These are phyloP conservation scores for Beris morrisii DNA, from an alignment of 2,888 invertebrate species.

Conservation along the genomic window DNA sequence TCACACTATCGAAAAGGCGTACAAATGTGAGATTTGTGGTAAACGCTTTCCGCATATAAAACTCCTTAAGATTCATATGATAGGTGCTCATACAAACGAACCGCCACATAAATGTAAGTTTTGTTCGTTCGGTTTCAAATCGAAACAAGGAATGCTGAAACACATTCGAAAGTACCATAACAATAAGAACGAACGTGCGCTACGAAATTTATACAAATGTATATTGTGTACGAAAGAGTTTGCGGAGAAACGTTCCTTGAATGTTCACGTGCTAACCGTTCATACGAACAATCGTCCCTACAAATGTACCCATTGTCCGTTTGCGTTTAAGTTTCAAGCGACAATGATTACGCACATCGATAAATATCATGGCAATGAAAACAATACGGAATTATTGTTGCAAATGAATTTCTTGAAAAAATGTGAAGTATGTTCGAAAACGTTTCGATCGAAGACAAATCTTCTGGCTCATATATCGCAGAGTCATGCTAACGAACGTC, in stretches of 20 bases:
- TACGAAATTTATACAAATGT: constrained; percentile 2
- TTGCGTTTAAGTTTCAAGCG: constrained; percentile 10
- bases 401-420: not conserved
- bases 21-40: constrained; percentile 32
- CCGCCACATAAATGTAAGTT: constrained; percentile 36
- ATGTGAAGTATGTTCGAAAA: constrained; percentile 16
- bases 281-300: constrained; percentile 15
- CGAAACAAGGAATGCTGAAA: constrained; percentile 13
- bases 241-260: constrained; percentile 6
- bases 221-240: constrained; percentile 8
- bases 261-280: constrained; percentile 3
- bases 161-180: constrained; percentile 8
- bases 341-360: constrained; percentile 13
- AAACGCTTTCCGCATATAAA: constrained; percentile 39
- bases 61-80: constrained; percentile 38
- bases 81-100: constrained; percentile 37
- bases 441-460: not conserved
- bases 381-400: not conserved
- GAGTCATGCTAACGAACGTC: not conserved
- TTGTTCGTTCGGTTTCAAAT: constrained; percentile 38
- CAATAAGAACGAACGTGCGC: not conserved
- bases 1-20: constrained; percentile 31
- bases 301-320: constrained; percentile 23
- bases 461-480: not conserved
- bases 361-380: constrained; percentile 6